These are phyloP conservation scores for Drosophila parabipectinata DNA, from an alignment of 1,140 invertebrate genomes.

Conservation along the genomic window DNA sequence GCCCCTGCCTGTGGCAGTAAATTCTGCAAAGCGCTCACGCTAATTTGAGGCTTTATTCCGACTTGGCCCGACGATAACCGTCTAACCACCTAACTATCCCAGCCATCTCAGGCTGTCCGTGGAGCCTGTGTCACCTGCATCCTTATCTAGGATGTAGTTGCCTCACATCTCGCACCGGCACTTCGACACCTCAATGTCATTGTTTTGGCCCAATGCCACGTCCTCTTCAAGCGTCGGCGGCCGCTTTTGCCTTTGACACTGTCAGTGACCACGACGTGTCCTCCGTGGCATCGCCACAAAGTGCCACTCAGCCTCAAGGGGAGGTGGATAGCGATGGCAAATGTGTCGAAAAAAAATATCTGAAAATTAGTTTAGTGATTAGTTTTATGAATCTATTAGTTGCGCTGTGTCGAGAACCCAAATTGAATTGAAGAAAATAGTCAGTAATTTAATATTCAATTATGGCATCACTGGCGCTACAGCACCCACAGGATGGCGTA, in stretches of 20 bases:
- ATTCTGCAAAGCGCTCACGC: conserved; percentile 31
- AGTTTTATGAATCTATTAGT: not conserved
- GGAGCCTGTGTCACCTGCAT: conserved; percentile 30
- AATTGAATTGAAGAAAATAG: not conserved
- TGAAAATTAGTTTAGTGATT: not conserved
- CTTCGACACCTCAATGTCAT: conserved; percentile 46
- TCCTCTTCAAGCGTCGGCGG: conserved; percentile 23
- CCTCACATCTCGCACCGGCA: conserved; percentile 1
- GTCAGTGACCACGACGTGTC: conserved; percentile 46
- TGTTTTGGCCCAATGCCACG: conserved; percentile 31
- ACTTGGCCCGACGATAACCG: conserved; percentile 24
- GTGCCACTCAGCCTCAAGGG: not conserved
- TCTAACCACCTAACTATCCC: conserved; percentile 13
- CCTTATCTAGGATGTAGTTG: conserved; percentile 37
- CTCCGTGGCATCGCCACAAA: not conserved
- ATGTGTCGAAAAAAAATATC: not conserved
- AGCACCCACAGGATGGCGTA: conserved; percentile 1
- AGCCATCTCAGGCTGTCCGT: conserved; percentile 15
- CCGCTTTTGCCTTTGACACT: conserved; percentile 52
- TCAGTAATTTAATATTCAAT: not conserved
- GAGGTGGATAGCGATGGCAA: not conserved
- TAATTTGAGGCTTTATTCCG: conserved; percentile 56
- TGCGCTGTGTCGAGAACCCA: not conserved
- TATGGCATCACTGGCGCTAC: not conserved
- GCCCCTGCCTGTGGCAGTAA: conserved; percentile 12